Base-by-base conservation (phyloP, 1,140 invertebrate species). In the Scaptomyza graminum region DNA sequence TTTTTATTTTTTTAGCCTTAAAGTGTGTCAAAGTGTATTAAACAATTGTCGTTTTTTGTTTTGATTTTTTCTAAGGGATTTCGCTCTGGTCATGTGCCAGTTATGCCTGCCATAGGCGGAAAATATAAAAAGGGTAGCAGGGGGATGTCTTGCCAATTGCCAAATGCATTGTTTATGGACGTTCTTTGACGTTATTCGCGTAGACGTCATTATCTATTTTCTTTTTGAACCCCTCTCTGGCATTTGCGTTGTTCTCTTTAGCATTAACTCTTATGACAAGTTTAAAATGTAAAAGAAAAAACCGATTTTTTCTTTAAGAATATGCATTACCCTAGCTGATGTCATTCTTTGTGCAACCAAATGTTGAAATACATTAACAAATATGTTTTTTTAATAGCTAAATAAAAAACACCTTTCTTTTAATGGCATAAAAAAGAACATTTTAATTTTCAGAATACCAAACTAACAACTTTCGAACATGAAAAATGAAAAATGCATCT, bases 21-120 rank as follows among this genome's bases (percentile, higher is more conserved):
- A 85, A 87, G 78, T 85, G 75, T 85, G 82, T 85, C 82, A 82
- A 82, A 87, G 78, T 87, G 74, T 78, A 85, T 87, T 87, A 85
- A 75, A 75, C 83, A 85, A 85, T 85, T 85, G 82, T 62, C 78
- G 76, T 77, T 85, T 71, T 31, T 62, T 73, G 43, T 22, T 22
- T 22, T 22, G 18, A 28, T 6, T 72, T 46, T 64, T 63, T 50
- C 3, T 9, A 11, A 41, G 28, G 28, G 5, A 5, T 31, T 31
- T 31, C 5, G 28, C 28, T 5, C 28, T 41, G 31, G 39, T 18
- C 56, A 44, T 55, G 50, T 56, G 70, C 70, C 54, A 57, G 55
- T 22, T 39, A 13, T 18, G 2, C 5, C 12, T 31, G 0, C 2
- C 18, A 54, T 5, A 9, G 34, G 28, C 6, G 46, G 8, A 2